A percentile compares a stretch with the other conserved stretches of the same genome.
Evolutionary conservation across 2,888 invertebrate genomes (phyloP).

Genomic region (Polymixis lichenea): DNA sequence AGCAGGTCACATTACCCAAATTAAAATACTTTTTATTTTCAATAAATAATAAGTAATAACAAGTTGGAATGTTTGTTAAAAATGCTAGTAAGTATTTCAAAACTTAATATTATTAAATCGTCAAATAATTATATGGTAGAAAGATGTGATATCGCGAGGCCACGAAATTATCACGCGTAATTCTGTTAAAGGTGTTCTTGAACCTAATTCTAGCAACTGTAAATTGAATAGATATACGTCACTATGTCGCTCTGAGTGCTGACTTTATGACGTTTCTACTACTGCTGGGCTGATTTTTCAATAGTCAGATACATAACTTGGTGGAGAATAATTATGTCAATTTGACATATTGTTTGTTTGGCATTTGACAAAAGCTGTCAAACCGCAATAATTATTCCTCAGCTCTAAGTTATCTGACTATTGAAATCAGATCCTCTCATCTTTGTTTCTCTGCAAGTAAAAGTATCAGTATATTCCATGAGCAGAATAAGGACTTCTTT

Average conservation of each 20-base stretch:
- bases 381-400: too few species aligned
- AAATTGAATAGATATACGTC: conserved; percentile 6
- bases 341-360: too few species aligned
- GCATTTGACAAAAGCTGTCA: too few species aligned
- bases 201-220: conserved; percentile 14
- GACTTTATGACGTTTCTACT: conserved; percentile 6
- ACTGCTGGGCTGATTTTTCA: too few species aligned
- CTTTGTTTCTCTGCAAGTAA: not conserved
- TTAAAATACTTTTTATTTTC: conserved; percentile 52
- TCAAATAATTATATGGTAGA: conserved; percentile 1
- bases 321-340: too few species aligned
- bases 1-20: conserved; percentile 25
- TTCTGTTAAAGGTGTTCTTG: not conserved
- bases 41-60: conserved; percentile 61
- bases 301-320: too few species aligned
- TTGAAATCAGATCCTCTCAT: not conserved
- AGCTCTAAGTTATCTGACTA: too few species aligned
- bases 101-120: not conserved
- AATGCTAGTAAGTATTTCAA: conserved; percentile 42
- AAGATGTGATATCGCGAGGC: conserved; percentile 7
- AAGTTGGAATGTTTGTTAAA: conserved; percentile 71
- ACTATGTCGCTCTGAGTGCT: not conserved
- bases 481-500: conserved; percentile 1
- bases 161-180: not conserved
- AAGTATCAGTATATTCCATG: conserved; percentile 9